Conservation (phyloP, 2,888 invertebrate species). For the Dynastes hyllus region DNA sequence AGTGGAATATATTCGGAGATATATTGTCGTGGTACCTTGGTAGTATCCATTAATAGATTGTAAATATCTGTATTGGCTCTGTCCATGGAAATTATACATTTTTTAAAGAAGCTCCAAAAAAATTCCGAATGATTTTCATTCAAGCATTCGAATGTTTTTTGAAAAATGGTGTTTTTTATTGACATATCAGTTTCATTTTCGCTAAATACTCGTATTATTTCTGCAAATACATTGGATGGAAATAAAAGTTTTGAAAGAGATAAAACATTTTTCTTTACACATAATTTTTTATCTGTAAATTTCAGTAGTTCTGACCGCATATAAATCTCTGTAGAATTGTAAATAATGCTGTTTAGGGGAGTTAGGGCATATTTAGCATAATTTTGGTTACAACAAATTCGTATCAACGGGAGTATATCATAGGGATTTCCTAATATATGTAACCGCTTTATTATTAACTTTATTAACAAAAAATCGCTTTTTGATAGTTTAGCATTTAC, state of each 20-base stretch:
- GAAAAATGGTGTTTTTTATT: constrained; percentile 6
- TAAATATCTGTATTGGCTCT: neutral
- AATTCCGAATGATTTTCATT: constrained; percentile 23
- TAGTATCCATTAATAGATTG: neutral
- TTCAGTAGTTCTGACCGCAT: constrained; percentile 2
- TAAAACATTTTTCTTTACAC: constrained; percentile 13
- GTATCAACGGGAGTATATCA: neutral
- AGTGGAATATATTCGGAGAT: constrained; percentile 2
- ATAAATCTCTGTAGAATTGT: neutral
- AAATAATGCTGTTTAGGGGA: constrained; percentile 14
- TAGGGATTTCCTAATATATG: neutral
- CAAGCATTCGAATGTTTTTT: constrained; percentile 4
- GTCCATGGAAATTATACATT: neutral
- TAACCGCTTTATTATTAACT: constrained; percentile 16
- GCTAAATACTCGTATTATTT: constrained; percentile 7
- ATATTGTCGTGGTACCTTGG: constrained; percentile 21
- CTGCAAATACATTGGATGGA: neutral
- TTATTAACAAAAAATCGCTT: neutral
- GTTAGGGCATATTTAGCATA: constrained; percentile 7
- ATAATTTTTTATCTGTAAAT: neutral
- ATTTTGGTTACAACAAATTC: neutral
- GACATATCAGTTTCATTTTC: constrained; percentile 12
- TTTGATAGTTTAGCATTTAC: neutral
- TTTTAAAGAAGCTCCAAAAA: constrained; percentile 1
- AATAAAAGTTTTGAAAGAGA: constrained; percentile 15